Evolutionary conservation across 2,888 invertebrate genomes (phyloP).

Genomic region (Lysandra coridon): DNA sequence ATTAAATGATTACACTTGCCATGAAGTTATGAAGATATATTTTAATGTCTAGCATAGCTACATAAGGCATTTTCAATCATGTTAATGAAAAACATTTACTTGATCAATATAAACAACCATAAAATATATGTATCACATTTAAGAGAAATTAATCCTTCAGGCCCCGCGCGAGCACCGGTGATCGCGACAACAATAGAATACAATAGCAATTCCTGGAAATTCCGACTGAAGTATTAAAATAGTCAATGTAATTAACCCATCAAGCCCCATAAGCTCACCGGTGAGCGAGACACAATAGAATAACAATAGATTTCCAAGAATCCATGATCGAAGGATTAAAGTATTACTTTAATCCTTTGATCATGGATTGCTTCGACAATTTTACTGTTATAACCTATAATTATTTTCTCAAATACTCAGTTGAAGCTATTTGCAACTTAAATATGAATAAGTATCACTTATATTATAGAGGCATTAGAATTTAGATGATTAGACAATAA

Average conservation of each 20-base stretch:
- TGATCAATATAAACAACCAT: neutral
- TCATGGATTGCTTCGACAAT: neutral
- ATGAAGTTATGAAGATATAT: slow-evolving; percentile 6
- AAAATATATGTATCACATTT: neutral
- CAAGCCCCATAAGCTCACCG: too few species aligned
- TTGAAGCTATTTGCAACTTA: neutral
- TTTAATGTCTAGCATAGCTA: slow-evolving; percentile 39
- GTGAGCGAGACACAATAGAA: too few species aligned
- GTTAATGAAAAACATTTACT: slow-evolving; percentile 2
- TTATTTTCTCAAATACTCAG: neutral
- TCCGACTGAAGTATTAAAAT: too few species aligned
- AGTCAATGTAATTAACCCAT: too few species aligned
- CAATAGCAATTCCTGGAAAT: too few species aligned
- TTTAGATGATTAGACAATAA: neutral
- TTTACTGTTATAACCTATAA: neutral
- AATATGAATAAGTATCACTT: neutral
- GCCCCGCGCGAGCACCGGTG: too few species aligned
- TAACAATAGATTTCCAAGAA: too few species aligned
- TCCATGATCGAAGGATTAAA: too few species aligned
- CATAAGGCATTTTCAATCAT: slow-evolving; percentile 36
- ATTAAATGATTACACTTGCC: slow-evolving; percentile 35
- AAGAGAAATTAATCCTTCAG: neutral
- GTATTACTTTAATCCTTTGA: too few species aligned
- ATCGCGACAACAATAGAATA: too few species aligned
- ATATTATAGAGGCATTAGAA: too few species aligned